These are phyloP conservation scores for Torymus texanus DNA, from an alignment of 2,888 invertebrate species.

Conservation along the genomic window DNA sequence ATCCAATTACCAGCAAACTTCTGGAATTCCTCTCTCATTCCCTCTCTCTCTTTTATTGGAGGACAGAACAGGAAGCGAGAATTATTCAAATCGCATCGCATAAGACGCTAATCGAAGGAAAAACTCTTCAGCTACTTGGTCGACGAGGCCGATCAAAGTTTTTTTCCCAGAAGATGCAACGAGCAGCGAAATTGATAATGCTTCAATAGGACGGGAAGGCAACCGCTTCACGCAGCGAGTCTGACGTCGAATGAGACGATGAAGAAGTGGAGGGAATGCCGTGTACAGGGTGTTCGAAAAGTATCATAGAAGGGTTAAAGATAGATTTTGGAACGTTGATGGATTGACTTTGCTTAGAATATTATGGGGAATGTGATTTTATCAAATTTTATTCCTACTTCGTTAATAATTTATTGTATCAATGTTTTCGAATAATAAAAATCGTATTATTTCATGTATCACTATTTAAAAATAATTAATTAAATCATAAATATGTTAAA, in stretches of 20 bases:
- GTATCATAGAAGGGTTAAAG: too few species aligned
- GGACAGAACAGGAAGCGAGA: conserved; percentile 1
- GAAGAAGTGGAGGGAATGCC: not conserved
- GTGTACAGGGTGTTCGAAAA: not conserved
- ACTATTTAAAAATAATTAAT: too few species aligned
- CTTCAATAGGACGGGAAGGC: not conserved
- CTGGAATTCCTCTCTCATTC: conserved; percentile 13
- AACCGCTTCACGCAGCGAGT: not conserved
- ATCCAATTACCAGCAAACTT: conserved; percentile 54
- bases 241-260: not conserved
- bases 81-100: conserved; percentile 41
- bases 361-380: too few species aligned
- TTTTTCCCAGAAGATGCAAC: not conserved
- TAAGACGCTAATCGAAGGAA: conserved; percentile 35
- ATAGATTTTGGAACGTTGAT: too few species aligned
- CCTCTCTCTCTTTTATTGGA: not conserved
- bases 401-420: too few species aligned
- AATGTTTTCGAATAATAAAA: too few species aligned
- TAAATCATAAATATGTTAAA: too few species aligned
- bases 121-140: not conserved
- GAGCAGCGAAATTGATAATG: not conserved
- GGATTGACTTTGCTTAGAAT: too few species aligned
- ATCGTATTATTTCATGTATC: too few species aligned
- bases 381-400: too few species aligned
- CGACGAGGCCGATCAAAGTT: conserved; percentile 20